Evolutionary conservation across 2,888 invertebrate species (phyloP).

Genomic region (Leptopilina drosophilae): DNA sequence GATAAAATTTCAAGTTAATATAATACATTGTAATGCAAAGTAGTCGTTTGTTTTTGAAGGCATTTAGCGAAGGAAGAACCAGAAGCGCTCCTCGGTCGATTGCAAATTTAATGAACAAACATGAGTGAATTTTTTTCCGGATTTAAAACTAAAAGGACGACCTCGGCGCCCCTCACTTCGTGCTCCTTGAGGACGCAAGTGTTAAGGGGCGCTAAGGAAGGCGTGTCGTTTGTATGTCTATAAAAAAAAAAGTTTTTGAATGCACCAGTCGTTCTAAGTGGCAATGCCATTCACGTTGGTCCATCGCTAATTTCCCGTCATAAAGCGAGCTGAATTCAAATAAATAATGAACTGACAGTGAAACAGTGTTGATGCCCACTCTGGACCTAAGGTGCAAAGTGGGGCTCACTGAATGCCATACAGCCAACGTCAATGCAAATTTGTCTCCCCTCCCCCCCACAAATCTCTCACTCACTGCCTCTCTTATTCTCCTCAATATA

Average conservation of each 20-base stretch:
- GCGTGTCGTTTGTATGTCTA: slow-evolving; percentile 65
- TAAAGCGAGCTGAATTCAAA: slow-evolving; percentile 70
- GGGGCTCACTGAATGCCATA: slow-evolving; percentile 57
- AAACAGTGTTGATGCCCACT: slow-evolving; percentile 59
- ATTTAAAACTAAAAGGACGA: slow-evolving; percentile 52
- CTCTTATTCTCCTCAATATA: slow-evolving; percentile 43
- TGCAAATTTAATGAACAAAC: slow-evolving; percentile 54
- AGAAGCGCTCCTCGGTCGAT: slow-evolving; percentile 49
- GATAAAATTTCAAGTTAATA: background rate
- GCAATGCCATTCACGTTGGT: slow-evolving; percentile 66
- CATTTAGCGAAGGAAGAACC: slow-evolving; percentile 41
- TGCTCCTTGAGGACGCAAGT: slow-evolving; percentile 61
- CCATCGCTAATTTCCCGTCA: slow-evolving; percentile 73
- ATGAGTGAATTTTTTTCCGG: slow-evolving; percentile 47
- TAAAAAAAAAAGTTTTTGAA: slow-evolving; percentile 65
- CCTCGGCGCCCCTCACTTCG: slow-evolving; percentile 31
- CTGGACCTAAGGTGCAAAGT: slow-evolving; percentile 67
- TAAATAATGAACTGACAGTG: slow-evolving; percentile 71
- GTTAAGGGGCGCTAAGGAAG: slow-evolving; percentile 74
- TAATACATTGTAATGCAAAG: slow-evolving; percentile 7
- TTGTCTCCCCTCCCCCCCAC: slow-evolving; percentile 57
- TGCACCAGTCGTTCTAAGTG: slow-evolving; percentile 71
- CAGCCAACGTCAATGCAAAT: slow-evolving; percentile 64
- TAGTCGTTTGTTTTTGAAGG: slow-evolving; percentile 8
- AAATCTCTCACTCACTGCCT: slow-evolving; percentile 54